Base-by-base conservation (phyloP, 2,797 vertebrate genomes). In the Eulemur mongoz region DNA sequence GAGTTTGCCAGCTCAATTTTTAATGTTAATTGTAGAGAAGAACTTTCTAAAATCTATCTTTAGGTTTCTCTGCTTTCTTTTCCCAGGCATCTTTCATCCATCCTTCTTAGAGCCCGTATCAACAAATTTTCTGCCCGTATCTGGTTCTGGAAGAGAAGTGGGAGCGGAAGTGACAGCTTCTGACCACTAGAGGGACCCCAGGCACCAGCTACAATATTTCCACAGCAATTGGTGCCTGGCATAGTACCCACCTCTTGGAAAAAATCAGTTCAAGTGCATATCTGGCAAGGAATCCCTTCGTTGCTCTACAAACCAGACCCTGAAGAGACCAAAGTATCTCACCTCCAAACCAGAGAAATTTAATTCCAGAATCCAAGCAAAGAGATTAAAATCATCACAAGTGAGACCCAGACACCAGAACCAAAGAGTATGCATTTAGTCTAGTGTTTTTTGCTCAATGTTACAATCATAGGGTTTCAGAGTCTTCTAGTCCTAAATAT, bases 101-200 rank as follows among this genome's bases (percentile, higher is more conserved):
- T 57, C 54, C 13, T 11, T 78, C 57, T 67, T 38, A 81, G 32
- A 84, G 20, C 18, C 10, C 0, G 0, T 27, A 15, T 27, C 12
- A 25, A 45, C 79, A 88, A 63, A 88, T 69, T 88, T 72, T 35
- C 43, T 7, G 30, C 43, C 82, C 75, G 30, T 81, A 61, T 0
- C 32, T 13, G 50, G 18, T 30, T 73, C 43, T 93, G 72, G 52
- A 57, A 83, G 63, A 50, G 20, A 61, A 75, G 43, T 11, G n/a
- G 57, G 43, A 72, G 7, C 14, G 0, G 88, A 94, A 94, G 63
- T 96, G 63, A 72, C 85, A 80, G 35, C 5, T 45, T 96, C 43
- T 78, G 54, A 91, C 95, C 97, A 91, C 97, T 92, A 98, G 97
- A 97, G 97, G 97, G 97, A 96, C 45, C 97, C 82, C 88, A 8